Evolutionary conservation across 2,888 invertebrate species (phyloP).

Genomic region (Noctua pronuba): DNA sequence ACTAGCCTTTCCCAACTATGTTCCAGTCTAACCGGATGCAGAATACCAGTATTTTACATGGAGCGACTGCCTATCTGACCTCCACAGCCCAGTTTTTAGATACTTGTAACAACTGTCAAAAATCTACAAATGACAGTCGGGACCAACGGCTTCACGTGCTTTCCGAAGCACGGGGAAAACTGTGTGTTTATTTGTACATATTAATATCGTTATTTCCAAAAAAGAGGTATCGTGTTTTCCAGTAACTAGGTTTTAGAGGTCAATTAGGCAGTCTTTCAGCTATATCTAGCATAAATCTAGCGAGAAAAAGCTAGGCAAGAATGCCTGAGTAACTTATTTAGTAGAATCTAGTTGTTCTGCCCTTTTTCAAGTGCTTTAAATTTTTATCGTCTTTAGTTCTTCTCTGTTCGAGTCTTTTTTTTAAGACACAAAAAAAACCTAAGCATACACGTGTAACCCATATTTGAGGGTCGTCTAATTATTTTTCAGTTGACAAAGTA

Average conservation of each 20-base stretch:
- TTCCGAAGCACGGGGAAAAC: too few relatives aligned
- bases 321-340: background rate
- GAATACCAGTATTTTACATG: too few relatives aligned
- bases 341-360: background rate
- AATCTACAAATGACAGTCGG: too few relatives aligned
- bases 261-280: background rate
- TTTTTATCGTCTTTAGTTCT: background rate
- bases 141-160: too few relatives aligned
- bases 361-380: background rate
- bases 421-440: background rate
- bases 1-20: too few relatives aligned
- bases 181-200: too few relatives aligned
- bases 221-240: background rate
- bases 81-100: too few relatives aligned
- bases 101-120: too few relatives aligned
- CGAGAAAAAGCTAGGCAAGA: background rate
- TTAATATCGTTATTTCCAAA: background rate
- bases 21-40: too few relatives aligned
- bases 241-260: background rate
- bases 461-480: conserved; percentile 8
- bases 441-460: too few relatives aligned
- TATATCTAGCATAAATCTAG: background rate
- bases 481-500: conserved; percentile 37
- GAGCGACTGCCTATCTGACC: too few relatives aligned
- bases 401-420: too few relatives aligned